Conservation (phyloP, 2,113 vertebrate species). For the Microcebus griseorufus region DNA sequence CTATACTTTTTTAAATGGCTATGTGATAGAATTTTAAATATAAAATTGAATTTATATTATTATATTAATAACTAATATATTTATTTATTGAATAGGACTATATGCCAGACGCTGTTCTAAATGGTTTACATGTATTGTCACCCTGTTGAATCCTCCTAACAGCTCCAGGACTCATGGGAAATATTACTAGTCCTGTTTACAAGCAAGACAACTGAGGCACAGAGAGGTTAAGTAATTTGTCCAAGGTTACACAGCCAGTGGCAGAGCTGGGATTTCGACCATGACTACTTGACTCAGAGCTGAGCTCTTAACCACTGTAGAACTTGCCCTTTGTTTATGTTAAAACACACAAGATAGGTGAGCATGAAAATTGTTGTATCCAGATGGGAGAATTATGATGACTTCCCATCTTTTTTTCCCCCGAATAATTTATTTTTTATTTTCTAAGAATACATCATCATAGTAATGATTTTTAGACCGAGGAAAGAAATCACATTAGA, state of each 20-base stretch:
- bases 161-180: neutral
- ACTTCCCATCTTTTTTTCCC: neutral
- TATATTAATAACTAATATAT: neutral
- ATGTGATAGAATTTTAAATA: conserved; percentile 1
- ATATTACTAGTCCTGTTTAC: neutral
- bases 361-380: neutral
- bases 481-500: neutral
- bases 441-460: neutral
- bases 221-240: neutral
- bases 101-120: neutral
- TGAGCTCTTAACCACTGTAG: neutral
- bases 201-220: neutral
- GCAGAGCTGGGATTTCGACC: neutral
- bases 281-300: neutral
- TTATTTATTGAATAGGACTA: neutral
- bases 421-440: neutral
- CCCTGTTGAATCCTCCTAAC: neutral
- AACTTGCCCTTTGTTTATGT: neutral
- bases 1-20: neutral
- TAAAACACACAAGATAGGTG: neutral
- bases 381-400: neutral
- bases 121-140: neutral
- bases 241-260: neutral
- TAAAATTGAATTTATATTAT: neutral
- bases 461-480: neutral